Percentiles rank a stretch among this genome's conserved stretches.
phyloP scores from a whole-genome alignment of 2,888 invertebrate species.

The Eledona agricola region DNA sequence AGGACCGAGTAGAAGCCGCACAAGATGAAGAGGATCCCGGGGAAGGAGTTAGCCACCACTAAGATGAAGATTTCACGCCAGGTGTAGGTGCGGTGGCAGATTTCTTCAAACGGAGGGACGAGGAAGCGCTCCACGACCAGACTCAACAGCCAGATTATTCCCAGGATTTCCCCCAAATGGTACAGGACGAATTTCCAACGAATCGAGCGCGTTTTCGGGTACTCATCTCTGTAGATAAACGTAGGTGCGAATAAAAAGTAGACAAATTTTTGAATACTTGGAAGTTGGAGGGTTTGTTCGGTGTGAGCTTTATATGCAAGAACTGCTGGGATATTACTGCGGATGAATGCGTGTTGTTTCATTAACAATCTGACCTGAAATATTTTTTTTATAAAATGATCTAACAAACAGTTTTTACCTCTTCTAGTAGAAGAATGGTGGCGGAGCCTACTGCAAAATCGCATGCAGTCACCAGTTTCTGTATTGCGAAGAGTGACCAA shows the following conservation, averaged over 20 bases:
- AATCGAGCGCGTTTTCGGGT: slow-evolving; percentile 74
- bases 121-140: slow-evolving; percentile 83
- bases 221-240: slow-evolving; percentile 81
- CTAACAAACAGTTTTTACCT: slow-evolving; percentile 59
- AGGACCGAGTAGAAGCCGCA: slow-evolving; percentile 80
- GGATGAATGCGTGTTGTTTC: slow-evolving; percentile 86
- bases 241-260: slow-evolving; percentile 91
- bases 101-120: slow-evolving; percentile 71
- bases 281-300: slow-evolving; percentile 59
- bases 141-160: slow-evolving; percentile 79
- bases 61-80: slow-evolving; percentile 67
- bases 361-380: slow-evolving; percentile 77
- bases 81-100: slow-evolving; percentile 63
- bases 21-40: slow-evolving; percentile 69
- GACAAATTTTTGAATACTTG: slow-evolving; percentile 77
- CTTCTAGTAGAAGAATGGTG: slow-evolving; percentile 66
- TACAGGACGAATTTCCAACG: slow-evolving; percentile 77
- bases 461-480: slow-evolving; percentile 56
- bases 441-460: slow-evolving; percentile 67
- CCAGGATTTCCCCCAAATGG: slow-evolving; percentile 77
- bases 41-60: slow-evolving; percentile 77
- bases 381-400: slow-evolving; percentile 40
- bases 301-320: slow-evolving; percentile 63
- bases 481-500: slow-evolving; percentile 59
- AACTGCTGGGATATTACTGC: slow-evolving; percentile 73